Evolutionary conservation across 2,113 vertebrate species (phyloP), one percentile per base, ranked within the genome.

Genomic region (Tiliqua scincoides): DNA sequence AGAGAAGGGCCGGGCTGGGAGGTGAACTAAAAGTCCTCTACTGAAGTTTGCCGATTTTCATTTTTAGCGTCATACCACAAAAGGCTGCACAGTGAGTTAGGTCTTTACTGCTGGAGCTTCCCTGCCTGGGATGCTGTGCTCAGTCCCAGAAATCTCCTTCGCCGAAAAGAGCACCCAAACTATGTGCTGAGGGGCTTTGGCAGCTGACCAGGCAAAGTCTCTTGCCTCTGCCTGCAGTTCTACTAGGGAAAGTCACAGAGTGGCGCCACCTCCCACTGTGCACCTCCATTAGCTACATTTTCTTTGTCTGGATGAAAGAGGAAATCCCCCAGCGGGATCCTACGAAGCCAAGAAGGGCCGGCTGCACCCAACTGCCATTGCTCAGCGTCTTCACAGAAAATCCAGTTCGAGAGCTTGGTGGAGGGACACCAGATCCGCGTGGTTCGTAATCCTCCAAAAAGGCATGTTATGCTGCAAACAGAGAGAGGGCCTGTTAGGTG

Each of bases 391-490:
- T 96, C 98, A 99, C 96, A 99, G 97, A 95, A 99, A 99, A 96
- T 99, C 99, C 93, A 99, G 95, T 92, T 99, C 98, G 30, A 99
- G 96, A 92, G 99, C 99, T 94, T 99, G 99, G 94, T 99, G 98
- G 73, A 99, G 97, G 78, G 98, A 99, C 90, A 98, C 97, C 1
- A 99, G 97, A 94, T 99, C 99, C 17, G 98, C 98, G 0, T 99
- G 98, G 40, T 98, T 96, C 35, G 98, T 98, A 95, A 99, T 99
- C 89, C 98, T 96, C 99, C 99, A 99, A 96, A 99, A 99, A 0
- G 99, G 99, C 98, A 99, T 99, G 94, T 99, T 99, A 97, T 99
- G 99, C 99, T 99, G 89, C 0, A 93, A 95, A n/a, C 43, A 82
- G 52, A 54, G 52, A 54, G 52, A 54, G 52, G 52, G 52, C 52